phyloP scores from a whole-genome alignment of 2,888 invertebrate species.

The Mythimna albipuncta region DNA sequence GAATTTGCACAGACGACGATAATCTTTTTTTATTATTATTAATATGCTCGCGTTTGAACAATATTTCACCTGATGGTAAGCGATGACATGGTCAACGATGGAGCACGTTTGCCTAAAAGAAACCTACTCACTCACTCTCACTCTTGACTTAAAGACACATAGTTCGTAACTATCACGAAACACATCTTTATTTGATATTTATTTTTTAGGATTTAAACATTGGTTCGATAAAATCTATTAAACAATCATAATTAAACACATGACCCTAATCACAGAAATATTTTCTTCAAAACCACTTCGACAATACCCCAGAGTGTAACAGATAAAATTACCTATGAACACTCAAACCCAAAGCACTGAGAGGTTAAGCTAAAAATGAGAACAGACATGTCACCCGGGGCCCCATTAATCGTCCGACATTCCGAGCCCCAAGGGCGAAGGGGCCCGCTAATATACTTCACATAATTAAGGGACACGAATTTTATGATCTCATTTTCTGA shows the following conservation, averaged over 20 bases:
- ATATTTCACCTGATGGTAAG: too few species aligned
- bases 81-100: too few species aligned
- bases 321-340: constrained; percentile 54
- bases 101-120: too few species aligned
- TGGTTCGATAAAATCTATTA: background rate
- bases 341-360: constrained; percentile 45
- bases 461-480: constrained; percentile 59
- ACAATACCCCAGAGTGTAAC: constrained; percentile 36
- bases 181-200: too few species aligned
- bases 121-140: too few species aligned
- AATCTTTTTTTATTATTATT: too few species aligned
- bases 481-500: constrained; percentile 53
- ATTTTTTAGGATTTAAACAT: too few species aligned
- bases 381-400: constrained; percentile 56
- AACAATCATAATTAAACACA: constrained; percentile 3
- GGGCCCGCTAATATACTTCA: constrained; percentile 59
- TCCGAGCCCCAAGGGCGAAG: constrained; percentile 48
- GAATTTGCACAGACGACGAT: too few species aligned
- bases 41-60: too few species aligned
- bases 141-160: too few species aligned
- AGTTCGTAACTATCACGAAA: too few species aligned
- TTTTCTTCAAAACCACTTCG: background rate
- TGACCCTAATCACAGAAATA: background rate
- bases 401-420: constrained; percentile 69
- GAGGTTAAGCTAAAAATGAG: constrained; percentile 63